These are phyloP conservation scores for Oryzias melastigma DNA, from an alignment of 2,113 vertebrate genomes.

Conservation along the genomic window DNA sequence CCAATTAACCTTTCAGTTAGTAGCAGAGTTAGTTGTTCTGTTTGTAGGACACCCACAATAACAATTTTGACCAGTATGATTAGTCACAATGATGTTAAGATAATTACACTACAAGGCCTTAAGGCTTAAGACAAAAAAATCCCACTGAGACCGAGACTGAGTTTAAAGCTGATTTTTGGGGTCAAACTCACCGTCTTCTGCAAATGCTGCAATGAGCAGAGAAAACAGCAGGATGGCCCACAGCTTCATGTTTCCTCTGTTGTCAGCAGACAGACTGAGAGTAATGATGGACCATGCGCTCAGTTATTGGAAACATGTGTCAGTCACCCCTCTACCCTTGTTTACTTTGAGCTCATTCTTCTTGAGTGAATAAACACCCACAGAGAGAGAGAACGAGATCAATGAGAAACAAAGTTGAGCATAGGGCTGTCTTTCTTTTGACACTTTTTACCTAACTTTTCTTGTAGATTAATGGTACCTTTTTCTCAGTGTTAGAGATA, in stretches of 20 bases:
- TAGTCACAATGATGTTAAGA: too few relatives aligned
- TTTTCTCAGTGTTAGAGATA: too few relatives aligned
- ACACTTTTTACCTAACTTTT: not conserved
- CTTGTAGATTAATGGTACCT: too few relatives aligned
- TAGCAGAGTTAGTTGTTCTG: too few relatives aligned
- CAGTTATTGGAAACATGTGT: conserved; percentile 65
- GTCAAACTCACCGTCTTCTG: conserved; percentile 60
- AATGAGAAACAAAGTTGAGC: conserved; percentile 10
- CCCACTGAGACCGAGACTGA: too few relatives aligned
- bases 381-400: conserved; percentile 3
- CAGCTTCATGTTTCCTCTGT: conserved; percentile 67
- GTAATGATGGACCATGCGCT: conserved; percentile 37
- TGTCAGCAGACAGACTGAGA: conserved; percentile 35
- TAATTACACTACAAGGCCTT: too few relatives aligned
- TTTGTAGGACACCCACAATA: too few relatives aligned
- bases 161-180: not conserved
- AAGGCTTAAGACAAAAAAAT: too few relatives aligned
- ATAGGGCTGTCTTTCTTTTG: not conserved
- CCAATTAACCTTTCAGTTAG: too few relatives aligned
- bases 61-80: too few relatives aligned
- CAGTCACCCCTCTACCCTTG: conserved; percentile 61
- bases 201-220: conserved; percentile 41
- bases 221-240: conserved; percentile 56
- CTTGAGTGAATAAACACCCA: conserved; percentile 34
- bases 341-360: conserved; percentile 59